Evolutionary conservation across 2,113 vertebrate species (phyloP).

Genomic region (Beaufortia kweichowensis): DNA sequence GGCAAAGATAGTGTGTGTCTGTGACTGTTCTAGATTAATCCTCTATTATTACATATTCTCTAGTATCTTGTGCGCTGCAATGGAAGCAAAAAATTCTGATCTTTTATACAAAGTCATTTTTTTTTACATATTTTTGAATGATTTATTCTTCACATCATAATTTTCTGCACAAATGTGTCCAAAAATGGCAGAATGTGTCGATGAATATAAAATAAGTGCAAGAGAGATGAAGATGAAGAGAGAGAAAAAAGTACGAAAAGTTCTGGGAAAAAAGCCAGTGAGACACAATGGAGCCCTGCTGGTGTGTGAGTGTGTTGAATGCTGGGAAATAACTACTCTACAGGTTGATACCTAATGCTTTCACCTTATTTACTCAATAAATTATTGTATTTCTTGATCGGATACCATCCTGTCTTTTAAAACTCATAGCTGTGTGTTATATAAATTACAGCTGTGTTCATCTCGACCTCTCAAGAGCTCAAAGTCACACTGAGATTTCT

Average conservation of each 20-base stretch:
- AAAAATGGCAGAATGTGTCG: too few relatives aligned
- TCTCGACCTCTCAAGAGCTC: neutral
- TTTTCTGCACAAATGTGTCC: too few relatives aligned
- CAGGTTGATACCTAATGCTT: conserved; percentile 3
- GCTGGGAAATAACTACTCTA: conserved; percentile 1
- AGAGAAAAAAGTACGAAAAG: conserved; percentile 21
- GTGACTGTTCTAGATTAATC: neutral
- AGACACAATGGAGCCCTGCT: conserved; percentile 16
- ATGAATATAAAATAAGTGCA: too few relatives aligned
- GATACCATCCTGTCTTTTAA: neutral
- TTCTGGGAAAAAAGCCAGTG: conserved; percentile 14
- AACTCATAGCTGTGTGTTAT: neutral
- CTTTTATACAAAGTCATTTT: too few relatives aligned
- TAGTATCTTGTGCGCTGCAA: too few relatives aligned
- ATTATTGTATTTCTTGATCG: neutral
- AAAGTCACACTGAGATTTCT: neutral
- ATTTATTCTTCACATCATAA: too few relatives aligned
- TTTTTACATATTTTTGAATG: too few relatives aligned
- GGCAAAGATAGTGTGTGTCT: neutral
- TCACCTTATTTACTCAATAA: conserved; percentile 16
- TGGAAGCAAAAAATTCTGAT: too few relatives aligned
- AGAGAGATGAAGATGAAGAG: neutral
- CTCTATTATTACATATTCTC: neutral
- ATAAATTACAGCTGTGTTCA: too few relatives aligned
- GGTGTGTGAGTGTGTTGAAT: neutral